phyloP scores from a whole-genome alignment of 2,113 vertebrate species.

The Glareola pratincola region DNA sequence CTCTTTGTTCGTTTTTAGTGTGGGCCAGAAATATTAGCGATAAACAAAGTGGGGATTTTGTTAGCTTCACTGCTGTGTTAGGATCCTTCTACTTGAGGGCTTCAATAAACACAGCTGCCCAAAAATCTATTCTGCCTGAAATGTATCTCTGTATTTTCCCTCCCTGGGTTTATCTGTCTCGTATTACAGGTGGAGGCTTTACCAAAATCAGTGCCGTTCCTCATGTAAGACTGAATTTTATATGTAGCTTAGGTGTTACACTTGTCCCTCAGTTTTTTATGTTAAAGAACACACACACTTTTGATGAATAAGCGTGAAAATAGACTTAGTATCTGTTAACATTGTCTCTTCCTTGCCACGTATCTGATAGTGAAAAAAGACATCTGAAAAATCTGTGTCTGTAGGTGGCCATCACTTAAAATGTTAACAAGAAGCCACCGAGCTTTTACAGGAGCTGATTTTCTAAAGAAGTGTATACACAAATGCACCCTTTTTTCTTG shows the following conservation, averaged over 20 bases:
- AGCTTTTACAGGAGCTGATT: neutral
- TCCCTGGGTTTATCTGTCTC: neutral
- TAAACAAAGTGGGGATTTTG: neutral
- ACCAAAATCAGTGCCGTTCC: neutral
- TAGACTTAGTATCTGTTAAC: neutral
- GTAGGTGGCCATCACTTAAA: neutral
- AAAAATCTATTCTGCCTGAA: neutral
- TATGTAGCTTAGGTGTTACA: neutral
- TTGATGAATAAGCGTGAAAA: neutral
- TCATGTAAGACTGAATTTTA: neutral
- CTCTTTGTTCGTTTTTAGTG: neutral
- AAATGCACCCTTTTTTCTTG: neutral
- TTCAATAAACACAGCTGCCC: neutral
- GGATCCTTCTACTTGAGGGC: neutral
- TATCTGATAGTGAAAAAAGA: neutral
- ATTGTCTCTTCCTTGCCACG: neutral
- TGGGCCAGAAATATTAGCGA: neutral
- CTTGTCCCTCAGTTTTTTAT: neutral
- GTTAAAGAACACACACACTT: neutral
- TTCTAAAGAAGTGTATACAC: neutral
- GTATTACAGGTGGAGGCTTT: neutral
- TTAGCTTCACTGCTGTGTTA: neutral
- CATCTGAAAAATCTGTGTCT: neutral
- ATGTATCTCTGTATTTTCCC: neutral
- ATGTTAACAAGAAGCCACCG: neutral